phyloP scores from a whole-genome alignment of 2,797 vertebrate species.

The Poliocrania exsul region DNA sequence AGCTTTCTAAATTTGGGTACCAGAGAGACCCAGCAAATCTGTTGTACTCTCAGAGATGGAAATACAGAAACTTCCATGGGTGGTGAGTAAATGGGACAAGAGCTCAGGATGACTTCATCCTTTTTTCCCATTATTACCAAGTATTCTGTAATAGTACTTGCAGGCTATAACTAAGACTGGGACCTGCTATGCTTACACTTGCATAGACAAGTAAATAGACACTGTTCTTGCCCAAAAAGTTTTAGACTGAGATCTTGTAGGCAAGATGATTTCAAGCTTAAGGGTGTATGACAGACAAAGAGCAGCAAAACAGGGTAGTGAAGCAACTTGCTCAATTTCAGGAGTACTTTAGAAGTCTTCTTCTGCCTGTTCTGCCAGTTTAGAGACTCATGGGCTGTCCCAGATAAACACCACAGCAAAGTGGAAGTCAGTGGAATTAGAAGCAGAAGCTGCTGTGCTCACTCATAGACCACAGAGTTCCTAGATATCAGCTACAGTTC shows the following conservation, averaged over 20 bases:
- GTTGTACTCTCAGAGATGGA: neutral
- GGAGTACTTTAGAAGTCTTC: neutral
- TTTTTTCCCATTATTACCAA: constrained; percentile 15
- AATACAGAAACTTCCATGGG: neutral
- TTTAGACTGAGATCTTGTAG: neutral
- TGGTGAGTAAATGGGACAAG: constrained; percentile 19
- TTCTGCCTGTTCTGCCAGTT: neutral
- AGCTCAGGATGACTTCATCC: constrained; percentile 50
- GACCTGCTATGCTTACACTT: constrained; percentile 27
- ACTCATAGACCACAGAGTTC: neutral
- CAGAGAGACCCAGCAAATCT: neutral
- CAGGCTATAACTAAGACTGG: neutral
- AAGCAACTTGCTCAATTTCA: neutral
- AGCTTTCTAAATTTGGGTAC: neutral
- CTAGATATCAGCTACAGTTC: neutral
- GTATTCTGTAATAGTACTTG: constrained; percentile 47
- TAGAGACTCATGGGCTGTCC: neutral
- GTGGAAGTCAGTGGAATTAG: neutral
- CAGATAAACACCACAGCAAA: neutral
- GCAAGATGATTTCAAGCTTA: neutral
- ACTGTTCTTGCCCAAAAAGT: neutral
- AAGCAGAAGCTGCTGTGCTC: neutral
- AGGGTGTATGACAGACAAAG: neutral
- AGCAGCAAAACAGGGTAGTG: neutral
- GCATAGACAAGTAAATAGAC: constrained; percentile 18